phyloP scores from a whole-genome alignment of 92 coral and sea anemone genomes.

The Actinostola sp. region DNA sequence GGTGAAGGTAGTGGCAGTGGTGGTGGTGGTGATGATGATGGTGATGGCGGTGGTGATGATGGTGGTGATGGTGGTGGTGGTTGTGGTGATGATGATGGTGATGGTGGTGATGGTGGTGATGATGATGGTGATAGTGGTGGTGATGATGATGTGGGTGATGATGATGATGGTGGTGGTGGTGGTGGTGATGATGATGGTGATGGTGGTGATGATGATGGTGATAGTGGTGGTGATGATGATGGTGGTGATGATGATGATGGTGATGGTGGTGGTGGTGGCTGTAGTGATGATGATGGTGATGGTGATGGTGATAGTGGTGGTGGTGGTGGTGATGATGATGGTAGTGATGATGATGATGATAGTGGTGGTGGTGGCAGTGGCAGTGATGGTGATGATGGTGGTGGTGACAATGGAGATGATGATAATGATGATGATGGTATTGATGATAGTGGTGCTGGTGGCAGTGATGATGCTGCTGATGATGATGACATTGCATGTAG shows the following conservation, averaged over 20 bases:
- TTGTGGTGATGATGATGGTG: not conserved
- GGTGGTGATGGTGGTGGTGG: not conserved
- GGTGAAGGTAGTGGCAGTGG: not conserved
- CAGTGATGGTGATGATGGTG: not conserved
- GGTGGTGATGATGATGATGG: conserved; percentile 1
- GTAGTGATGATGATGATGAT: not conserved
- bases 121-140: not conserved
- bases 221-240: not conserved
- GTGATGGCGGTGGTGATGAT: not conserved
- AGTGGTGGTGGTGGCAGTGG: conserved; percentile 4
- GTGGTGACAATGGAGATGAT: not conserved
- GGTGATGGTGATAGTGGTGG: not conserved
- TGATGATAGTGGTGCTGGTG: not conserved
- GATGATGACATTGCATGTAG: not conserved
- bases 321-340: not conserved
- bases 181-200: not conserved
- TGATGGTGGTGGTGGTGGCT: not conserved
- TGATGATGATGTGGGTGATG: not conserved
- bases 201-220: not conserved
- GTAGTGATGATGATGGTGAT: not conserved
- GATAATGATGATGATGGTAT: not conserved
- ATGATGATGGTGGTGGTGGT: not conserved
- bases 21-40: not conserved
- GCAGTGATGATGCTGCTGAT: not conserved
- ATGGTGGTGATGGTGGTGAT: not conserved